Conservation (phyloP, 2,888 invertebrate genomes). For the Atherix ibis region DNA sequence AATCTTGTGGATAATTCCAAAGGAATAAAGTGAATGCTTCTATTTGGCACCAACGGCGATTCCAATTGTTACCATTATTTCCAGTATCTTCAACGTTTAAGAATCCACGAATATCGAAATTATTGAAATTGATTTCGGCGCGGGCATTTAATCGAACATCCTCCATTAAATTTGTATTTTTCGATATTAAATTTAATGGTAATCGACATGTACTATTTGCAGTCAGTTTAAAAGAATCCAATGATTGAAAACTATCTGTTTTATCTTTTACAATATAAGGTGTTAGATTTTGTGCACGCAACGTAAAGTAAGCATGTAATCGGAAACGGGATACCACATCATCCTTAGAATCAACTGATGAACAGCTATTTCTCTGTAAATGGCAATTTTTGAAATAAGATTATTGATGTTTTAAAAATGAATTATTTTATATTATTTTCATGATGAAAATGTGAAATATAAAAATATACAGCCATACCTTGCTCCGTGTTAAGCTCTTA, state of each 20-base stretch:
- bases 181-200: constrained; percentile 16
- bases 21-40: constrained; percentile 31
- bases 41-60: constrained; percentile 39
- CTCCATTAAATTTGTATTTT: constrained; percentile 20
- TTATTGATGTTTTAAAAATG: background rate
- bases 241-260: constrained; percentile 10
- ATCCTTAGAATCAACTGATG: constrained; percentile 16
- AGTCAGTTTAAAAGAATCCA: constrained; percentile 19
- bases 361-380: background rate
- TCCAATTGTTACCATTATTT: constrained; percentile 34
- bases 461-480: too few relatives aligned
- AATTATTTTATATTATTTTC: background rate
- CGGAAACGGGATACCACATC: constrained; percentile 26
- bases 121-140: constrained; percentile 16
- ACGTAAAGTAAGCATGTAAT: constrained; percentile 23
- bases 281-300: constrained; percentile 18
- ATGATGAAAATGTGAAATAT: too few relatives aligned
- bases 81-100: constrained; percentile 35
- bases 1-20: constrained; percentile 37
- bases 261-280: constrained; percentile 18
- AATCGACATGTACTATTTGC: constrained; percentile 17
- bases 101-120: constrained; percentile 30
- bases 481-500: too few relatives aligned
- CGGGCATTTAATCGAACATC: constrained; percentile 14
- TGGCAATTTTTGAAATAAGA: too few relatives aligned